phyloP scores from a whole-genome alignment of 2,797 vertebrate species.

The Muscicapa striata region DNA sequence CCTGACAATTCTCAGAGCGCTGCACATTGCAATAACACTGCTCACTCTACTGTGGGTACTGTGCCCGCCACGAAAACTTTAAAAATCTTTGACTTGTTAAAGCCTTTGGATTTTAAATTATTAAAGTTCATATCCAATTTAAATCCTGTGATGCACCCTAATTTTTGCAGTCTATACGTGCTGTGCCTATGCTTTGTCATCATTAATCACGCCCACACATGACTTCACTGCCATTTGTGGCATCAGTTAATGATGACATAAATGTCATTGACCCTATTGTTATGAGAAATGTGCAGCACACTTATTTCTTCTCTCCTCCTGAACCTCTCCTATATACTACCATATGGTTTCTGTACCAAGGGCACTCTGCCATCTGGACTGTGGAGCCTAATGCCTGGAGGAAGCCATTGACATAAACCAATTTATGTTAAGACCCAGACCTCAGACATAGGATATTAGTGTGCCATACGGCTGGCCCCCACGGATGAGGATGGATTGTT shows the following conservation, averaged over 20 bases:
- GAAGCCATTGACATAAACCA: slow-evolving; percentile 71
- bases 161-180: background rate
- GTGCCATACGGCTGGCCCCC: slow-evolving; percentile 24
- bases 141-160: background rate
- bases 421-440: slow-evolving; percentile 71
- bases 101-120: background rate
- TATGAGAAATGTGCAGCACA: slow-evolving; percentile 13
- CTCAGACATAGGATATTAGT: slow-evolving; percentile 28
- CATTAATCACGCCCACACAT: background rate
- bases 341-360: slow-evolving; percentile 73
- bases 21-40: background rate
- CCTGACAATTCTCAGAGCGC: background rate
- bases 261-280: slow-evolving; percentile 22
- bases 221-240: slow-evolving; percentile 3
- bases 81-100: background rate
- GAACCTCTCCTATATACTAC: slow-evolving; percentile 25
- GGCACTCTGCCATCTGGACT: slow-evolving; percentile 74
- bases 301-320: slow-evolving; percentile 42
- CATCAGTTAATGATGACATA: background rate
- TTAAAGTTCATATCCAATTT: background rate
- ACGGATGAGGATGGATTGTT: slow-evolving; percentile 35
- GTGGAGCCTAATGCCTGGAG: slow-evolving; percentile 64
- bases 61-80: background rate
- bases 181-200: background rate
- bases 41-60: background rate